Conservation (phyloP, 2,797 vertebrate species). For the Phrynocephalus forsythii region DNA sequence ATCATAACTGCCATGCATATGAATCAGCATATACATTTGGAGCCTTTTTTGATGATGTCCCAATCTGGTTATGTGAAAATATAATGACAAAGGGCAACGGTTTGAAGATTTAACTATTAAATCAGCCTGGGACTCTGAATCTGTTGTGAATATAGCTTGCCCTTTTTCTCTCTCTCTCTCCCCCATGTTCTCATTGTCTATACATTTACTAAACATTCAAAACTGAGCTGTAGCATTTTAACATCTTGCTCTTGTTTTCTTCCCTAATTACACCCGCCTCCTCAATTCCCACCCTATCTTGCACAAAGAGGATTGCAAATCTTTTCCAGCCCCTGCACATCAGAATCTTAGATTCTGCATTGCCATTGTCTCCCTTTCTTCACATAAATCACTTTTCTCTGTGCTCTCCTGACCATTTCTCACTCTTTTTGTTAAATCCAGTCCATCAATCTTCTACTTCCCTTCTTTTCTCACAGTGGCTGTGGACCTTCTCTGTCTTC, state of each 20-base stretch:
- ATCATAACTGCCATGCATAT: conserved; percentile 13
- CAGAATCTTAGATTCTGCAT: conserved; percentile 10
- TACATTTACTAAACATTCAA: conserved; percentile 15
- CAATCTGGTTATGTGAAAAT: neutral
- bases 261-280: conserved; percentile 1
- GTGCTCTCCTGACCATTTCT: neutral
- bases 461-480: neutral
- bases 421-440: conserved; percentile 8
- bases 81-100: conserved; percentile 1
- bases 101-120: conserved; percentile 8
- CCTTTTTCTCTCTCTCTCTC: neutral
- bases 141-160: neutral
- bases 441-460: conserved; percentile 21
- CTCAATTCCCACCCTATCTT: conserved; percentile 3
- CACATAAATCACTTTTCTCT: conserved; percentile 12
- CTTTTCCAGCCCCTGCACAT: neutral
- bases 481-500: neutral
- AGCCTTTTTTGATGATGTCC: neutral
- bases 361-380: conserved; percentile 11
- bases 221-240: neutral
- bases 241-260: neutral
- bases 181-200: conserved; percentile 6
- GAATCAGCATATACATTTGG: neutral
- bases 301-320: conserved; percentile 1
- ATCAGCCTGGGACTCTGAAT: neutral